Base-by-base conservation (phyloP, 2,797 vertebrate genomes). In the Dicrostonyx torquatus region DNA sequence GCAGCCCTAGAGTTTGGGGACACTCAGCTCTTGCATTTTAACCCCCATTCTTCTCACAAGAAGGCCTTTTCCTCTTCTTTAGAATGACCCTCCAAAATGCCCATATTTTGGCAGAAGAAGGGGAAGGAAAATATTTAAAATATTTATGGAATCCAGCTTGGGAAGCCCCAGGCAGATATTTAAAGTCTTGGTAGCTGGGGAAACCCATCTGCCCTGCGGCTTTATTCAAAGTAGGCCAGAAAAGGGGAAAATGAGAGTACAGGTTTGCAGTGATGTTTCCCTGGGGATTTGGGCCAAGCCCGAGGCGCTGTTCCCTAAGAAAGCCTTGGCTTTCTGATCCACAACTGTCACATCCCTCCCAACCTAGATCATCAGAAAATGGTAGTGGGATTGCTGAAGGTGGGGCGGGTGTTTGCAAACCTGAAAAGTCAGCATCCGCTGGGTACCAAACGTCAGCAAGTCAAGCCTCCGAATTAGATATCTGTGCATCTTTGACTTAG, bases 181-280 rank as follows among this genome's bases (percentile, higher is more conserved):
- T 96, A 94, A 96, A 92, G 78, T 89, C 87, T 53, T 70, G 87
- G 68, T 75, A 90, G 43, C 87, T 95, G 90, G 22, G 95, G 91
- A 95, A 97, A 94, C 82, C 85, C 89, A 40, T 90, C 80, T 92
- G 68, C 93, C 95, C 93, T 72, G 7, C 40, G 89, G 91, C 68
- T 60, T 89, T 89, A 93, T 94, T 94, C 78, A 90, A 97, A 97
- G 68, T 83, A 94, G 94, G 95, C 72, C 94, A 95, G 73, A 86
- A 86, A 91, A 82, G 68, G 24, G 75, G 79, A 86, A 91, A 91
- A 88, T 60, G 73, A 91, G 72, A 0, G 0, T 9, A 78, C 55
- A 88, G 50, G 0, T 34, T 62, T 43, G 13, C 50, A 6, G 34
- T 37, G 79, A 93, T 73, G 53, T 75, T 64, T 90, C 95, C 80